These are phyloP conservation scores for Anarhynchus alexandrinus DNA, from an alignment of 2,113 vertebrate species.

Conservation along the genomic window DNA sequence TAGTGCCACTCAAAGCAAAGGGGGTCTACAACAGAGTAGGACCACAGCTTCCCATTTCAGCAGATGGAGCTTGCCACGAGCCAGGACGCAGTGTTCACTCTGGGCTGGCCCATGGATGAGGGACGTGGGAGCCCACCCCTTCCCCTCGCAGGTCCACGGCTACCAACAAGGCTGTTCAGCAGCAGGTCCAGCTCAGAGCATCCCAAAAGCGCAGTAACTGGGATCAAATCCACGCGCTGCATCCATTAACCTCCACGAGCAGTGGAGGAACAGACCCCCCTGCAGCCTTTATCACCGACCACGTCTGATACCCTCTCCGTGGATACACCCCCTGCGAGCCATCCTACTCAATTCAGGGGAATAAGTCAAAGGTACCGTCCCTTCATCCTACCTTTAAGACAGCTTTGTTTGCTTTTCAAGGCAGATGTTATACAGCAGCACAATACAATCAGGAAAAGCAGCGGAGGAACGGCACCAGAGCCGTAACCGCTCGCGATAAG, in stretches of 20 bases:
- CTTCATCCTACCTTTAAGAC: not conserved
- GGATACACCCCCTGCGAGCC: not conserved
- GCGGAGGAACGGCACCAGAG: not conserved
- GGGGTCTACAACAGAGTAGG: not conserved
- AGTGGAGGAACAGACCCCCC: not conserved
- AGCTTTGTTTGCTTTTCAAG: constrained; percentile 32
- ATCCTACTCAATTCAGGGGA: not conserved
- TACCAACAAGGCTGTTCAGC: not conserved
- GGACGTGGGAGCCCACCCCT: rapidly evolving
- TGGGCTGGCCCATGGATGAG: not conserved
- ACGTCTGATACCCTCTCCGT: not conserved
- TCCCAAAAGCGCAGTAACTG: not conserved
- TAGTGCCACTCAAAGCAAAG: not conserved
- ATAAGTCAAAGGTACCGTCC: not conserved
- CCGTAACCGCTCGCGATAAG: not conserved
- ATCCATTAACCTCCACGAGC: not conserved
- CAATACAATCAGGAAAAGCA: constrained; percentile 37
- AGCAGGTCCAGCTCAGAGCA: not conserved
- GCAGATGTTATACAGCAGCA: constrained; percentile 1
- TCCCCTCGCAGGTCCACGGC: not conserved
- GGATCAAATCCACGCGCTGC: not conserved
- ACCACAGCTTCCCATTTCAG: not conserved
- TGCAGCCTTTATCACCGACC: not conserved
- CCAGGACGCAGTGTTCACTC: rapidly evolving
- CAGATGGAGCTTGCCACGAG: not conserved